Percentiles rank a stretch among this genome's conserved stretches.
phyloP scores from a whole-genome alignment of 1,140 invertebrate species.

The Drosophila asahinai region DNA sequence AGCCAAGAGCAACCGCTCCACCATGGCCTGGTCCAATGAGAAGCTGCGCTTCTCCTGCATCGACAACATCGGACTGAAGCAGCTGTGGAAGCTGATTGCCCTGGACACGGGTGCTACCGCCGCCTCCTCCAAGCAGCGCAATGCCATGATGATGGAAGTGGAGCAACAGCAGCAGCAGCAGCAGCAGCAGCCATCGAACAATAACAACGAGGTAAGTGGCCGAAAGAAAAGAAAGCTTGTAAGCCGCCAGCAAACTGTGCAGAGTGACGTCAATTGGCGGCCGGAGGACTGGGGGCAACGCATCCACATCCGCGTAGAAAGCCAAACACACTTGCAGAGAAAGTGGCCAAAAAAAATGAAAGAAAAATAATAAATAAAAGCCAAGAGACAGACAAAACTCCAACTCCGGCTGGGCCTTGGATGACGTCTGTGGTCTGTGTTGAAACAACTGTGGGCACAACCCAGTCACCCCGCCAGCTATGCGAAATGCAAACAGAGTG shows the following conservation, averaged over 20 bases:
- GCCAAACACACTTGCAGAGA: constrained; percentile 62
- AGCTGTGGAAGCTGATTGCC: constrained; percentile 83
- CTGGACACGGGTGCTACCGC: constrained; percentile 63
- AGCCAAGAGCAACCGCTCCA: constrained; percentile 44
- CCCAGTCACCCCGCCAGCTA: constrained; percentile 46
- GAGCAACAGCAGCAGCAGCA: constrained; percentile 49
- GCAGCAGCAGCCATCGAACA: constrained; percentile 53
- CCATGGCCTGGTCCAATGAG: constrained; percentile 84
- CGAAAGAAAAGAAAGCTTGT: constrained; percentile 63
- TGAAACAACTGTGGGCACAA: constrained; percentile 72
- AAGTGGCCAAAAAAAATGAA: constrained; percentile 57
- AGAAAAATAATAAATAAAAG: constrained; percentile 4
- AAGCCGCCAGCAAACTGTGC: constrained; percentile 18
- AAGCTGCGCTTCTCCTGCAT: constrained; percentile 83
- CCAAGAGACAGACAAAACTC: constrained; percentile 17
- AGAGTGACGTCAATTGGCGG: constrained; percentile 64
- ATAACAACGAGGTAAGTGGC: constrained; percentile 72
- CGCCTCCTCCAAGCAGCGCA: constrained; percentile 43
- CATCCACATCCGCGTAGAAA: constrained; percentile 76
- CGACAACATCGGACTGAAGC: constrained; percentile 81
- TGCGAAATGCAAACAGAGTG: constrained; percentile 59
- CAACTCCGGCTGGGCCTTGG: constrained; percentile 11
- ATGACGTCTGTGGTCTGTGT: constrained; percentile 63
- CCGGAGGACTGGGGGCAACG: constrained; percentile 42
- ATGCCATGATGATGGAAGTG: constrained; percentile 37